These are phyloP conservation scores for Saccostrea cuccullata DNA, from an alignment of 1,140 invertebrate genomes.

Conservation along the genomic window DNA sequence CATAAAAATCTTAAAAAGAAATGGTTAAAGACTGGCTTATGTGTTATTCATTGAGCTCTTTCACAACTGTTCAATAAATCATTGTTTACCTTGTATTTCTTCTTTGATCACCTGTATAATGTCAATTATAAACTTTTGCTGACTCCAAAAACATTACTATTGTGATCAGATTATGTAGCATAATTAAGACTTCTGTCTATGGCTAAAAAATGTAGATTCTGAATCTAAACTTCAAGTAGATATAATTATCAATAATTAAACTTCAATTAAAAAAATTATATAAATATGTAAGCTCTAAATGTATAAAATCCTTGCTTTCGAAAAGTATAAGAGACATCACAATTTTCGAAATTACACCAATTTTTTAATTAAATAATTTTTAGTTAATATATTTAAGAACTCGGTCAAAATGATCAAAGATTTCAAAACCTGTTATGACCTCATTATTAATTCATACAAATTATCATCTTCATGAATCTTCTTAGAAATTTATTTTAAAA, in stretches of 20 bases:
- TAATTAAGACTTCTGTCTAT: neutral
- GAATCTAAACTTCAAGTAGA: too few species aligned
- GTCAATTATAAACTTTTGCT: neutral
- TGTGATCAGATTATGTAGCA: neutral
- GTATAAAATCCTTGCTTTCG: too few species aligned
- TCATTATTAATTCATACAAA: neutral
- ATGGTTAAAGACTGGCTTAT: neutral
- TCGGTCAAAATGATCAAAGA: neutral
- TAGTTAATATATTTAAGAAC: neutral
- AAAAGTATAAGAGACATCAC: too few species aligned
- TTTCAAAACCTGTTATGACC: neutral
- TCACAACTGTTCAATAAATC: neutral
- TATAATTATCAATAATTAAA: too few species aligned
- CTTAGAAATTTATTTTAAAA: neutral
- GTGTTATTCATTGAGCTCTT: neutral
- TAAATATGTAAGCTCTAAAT: too few species aligned
- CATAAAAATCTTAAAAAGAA: neutral
- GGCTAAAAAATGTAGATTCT: too few species aligned
- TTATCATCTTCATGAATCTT: neutral
- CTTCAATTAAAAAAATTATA: too few species aligned
- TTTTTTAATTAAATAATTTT: neutral
- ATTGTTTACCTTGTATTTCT: neutral
- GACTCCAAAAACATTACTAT: neutral
- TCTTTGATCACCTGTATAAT: neutral
- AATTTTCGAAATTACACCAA: too few species aligned